These are phyloP conservation scores for Arnoldichthys spilopterus DNA, from an alignment of 2,797 vertebrate genomes.

Conservation along the genomic window DNA sequence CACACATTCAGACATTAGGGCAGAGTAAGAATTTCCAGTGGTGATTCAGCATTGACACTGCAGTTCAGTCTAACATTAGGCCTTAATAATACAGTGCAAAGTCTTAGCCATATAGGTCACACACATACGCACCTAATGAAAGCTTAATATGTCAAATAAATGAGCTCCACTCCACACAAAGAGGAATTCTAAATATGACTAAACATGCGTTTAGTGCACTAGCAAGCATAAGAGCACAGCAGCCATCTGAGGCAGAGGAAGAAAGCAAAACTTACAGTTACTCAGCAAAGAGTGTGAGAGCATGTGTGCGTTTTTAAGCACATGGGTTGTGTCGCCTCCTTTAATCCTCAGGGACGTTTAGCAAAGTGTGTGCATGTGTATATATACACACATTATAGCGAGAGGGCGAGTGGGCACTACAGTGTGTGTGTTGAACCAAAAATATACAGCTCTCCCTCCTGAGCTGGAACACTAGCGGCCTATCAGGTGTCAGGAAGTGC, in stretches of 20 bases:
- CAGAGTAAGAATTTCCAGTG: too few species aligned
- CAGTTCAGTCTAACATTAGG: background rate
- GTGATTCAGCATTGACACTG: background rate
- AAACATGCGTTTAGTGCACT: background rate
- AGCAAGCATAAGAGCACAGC: constrained; percentile 16
- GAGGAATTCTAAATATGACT: background rate
- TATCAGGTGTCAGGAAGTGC: constrained; percentile 75
- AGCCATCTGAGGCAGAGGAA: constrained; percentile 12
- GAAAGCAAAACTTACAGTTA: constrained; percentile 50
- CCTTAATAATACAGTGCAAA: constrained; percentile 43
- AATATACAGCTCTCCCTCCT: constrained; percentile 62
- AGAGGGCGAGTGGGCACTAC: constrained; percentile 45
- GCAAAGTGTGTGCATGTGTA: constrained; percentile 39
- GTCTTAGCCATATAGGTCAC: background rate
- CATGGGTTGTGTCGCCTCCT: constrained; percentile 54
- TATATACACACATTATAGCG: background rate
- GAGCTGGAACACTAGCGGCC: constrained; percentile 56
- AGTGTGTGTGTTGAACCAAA: constrained; percentile 63
- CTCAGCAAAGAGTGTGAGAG: constrained; percentile 33
- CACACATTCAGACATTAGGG: too few species aligned
- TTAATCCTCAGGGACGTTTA: too few species aligned
- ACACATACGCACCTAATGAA: background rate
- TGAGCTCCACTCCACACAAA: background rate
- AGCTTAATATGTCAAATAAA: constrained; percentile 19
- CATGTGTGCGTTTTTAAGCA: constrained; percentile 24